These are phyloP conservation scores for Mythimna vitellina DNA, from an alignment of 2,888 invertebrate species.

Conservation along the genomic window DNA sequence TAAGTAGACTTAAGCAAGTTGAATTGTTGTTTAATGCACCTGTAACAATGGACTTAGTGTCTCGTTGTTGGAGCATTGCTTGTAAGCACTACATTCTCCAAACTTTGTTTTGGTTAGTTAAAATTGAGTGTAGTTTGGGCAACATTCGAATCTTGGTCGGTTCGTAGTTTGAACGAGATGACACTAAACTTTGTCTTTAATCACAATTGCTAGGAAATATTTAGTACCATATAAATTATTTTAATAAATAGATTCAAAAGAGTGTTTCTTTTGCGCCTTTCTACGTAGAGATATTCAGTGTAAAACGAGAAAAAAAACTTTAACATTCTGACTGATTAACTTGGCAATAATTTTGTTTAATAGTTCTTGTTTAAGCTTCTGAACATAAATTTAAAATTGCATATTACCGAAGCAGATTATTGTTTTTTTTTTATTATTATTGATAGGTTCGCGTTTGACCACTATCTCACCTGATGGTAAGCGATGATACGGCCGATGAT, in stretches of 20 bases:
- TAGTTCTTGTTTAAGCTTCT: neutral
- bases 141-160: conserved; percentile 27
- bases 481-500: too few species aligned
- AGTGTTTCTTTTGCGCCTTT: neutral
- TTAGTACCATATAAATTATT: neutral
- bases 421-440: too few species aligned
- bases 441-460: too few species aligned
- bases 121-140: conserved; percentile 43
- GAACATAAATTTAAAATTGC: neutral
- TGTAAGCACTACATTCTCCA: conserved; percentile 44
- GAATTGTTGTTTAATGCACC: conserved; percentile 53
- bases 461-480: too few species aligned
- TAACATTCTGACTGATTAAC: neutral
- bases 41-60: conserved; percentile 56
- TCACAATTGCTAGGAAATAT: neutral
- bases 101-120: conserved; percentile 48
- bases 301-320: neutral
- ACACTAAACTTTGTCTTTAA: neutral
- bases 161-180: conserved; percentile 21
- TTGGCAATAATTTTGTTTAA: neutral
- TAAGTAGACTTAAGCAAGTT: conserved; percentile 59
- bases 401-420: neutral
- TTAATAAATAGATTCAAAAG: neutral
- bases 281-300: neutral
- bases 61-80: conserved; percentile 34